Base-by-base conservation (phyloP, 2,113 vertebrate species). In the Vicugna pacos region DNA sequence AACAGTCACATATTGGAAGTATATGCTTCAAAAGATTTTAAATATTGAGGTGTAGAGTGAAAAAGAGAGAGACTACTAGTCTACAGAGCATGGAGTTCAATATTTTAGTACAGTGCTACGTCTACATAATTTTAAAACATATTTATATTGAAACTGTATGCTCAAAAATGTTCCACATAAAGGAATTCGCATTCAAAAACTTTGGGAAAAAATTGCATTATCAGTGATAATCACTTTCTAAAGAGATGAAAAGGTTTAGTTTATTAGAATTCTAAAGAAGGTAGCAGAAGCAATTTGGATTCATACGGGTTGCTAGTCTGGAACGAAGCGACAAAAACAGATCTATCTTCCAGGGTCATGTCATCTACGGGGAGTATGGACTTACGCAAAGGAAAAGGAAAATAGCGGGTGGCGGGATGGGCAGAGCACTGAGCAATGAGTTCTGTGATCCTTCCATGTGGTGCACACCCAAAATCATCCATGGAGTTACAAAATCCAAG, bases 231-330 rank as follows among this genome's bases (percentile, higher is more conserved):
- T 87, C 69, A 83, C 75, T 96, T 89, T 84, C 50, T 60, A 42
- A 89, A 80, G 42, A 38, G 65, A 73, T 35, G 28, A 13, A 30
- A 76, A 58, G 22, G 8, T n/a, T 85, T 93, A 64, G 54, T 28
- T 87, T 91, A 80, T 76, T 46, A 82, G 15, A 70, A 96, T 89
- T 92, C 84, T 30, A 84, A 93, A 70, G 28, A 48, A 84, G 15
- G 50, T n/a, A 60, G 15, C 6, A 19, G 17, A 92, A 64, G 30
- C 67, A 69, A 87, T 73, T 56, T 75, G n/a, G 58, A 81, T 89
- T 89, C 13, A 81, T 20, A 54, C 3, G 6, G 10, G 12, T 22
- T 75, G 16, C 20, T 79, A 32, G 2, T 70, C 72, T 62, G 50
- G 64, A 85, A 84, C 64, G 52, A 91, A 54, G 5, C 14, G 32